A percentile compares a stretch with the other conserved stretches of the same genome.
These are phyloP conservation scores for Watsonalla binaria DNA, from an alignment of 2,888 invertebrate species.

Conservation along the genomic window DNA sequence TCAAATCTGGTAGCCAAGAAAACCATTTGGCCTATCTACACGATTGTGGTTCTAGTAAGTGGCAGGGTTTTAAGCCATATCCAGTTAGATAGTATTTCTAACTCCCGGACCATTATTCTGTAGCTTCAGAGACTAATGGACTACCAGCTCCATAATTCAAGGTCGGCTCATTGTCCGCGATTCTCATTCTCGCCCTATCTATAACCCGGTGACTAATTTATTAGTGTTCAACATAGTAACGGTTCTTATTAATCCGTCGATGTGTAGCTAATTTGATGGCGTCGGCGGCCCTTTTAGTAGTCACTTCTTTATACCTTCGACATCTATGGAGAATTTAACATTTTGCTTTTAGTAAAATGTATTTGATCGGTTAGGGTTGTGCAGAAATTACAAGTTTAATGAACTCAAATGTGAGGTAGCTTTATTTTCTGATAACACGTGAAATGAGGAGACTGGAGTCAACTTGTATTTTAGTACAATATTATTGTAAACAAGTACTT, in stretches of 20 bases:
- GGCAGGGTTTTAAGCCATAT: constrained; percentile 29
- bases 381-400: too few species aligned
- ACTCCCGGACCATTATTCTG: constrained; percentile 58
- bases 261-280: constrained; percentile 59
- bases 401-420: too few species aligned
- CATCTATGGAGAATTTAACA: neutral
- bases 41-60: too few species aligned
- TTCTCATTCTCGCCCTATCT: constrained; percentile 70
- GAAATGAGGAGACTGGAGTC: too few species aligned
- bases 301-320: neutral
- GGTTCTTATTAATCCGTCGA: constrained; percentile 56
- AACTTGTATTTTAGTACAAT: too few species aligned
- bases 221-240: constrained; percentile 65
- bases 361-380: too few species aligned
- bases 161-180: constrained; percentile 67
- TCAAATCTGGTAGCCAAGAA: too few species aligned
- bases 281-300: constrained; percentile 19
- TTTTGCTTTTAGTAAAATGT: too few species aligned
- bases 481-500: too few species aligned
- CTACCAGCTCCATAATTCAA: constrained; percentile 68
- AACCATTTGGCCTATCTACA: too few species aligned
- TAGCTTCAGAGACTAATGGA: constrained; percentile 71
- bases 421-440: too few species aligned
- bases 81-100: constrained; percentile 40
- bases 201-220: constrained; percentile 74